Percentiles rank a stretch among this genome's conserved stretches.
phyloP scores from a whole-genome alignment of 2,113 vertebrate species.

The Chloropsis cyanopogon region DNA sequence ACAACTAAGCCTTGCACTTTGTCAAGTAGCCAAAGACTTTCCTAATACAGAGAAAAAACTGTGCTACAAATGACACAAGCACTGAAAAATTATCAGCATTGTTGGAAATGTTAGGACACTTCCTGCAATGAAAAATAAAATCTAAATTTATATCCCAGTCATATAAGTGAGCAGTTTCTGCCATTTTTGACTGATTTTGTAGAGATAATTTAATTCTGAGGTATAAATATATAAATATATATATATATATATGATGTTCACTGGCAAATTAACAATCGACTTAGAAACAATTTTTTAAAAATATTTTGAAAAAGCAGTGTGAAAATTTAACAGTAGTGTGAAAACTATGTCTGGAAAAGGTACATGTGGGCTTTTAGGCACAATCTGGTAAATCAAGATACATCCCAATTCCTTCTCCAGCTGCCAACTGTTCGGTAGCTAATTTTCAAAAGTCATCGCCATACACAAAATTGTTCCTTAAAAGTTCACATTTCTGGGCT shows the following conservation, averaged over 20 bases:
- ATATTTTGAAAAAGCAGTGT: neutral
- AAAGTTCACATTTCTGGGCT: neutral
- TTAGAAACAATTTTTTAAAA: neutral
- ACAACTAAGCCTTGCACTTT: neutral
- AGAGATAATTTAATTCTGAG: constrained; percentile 49
- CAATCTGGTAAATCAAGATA: neutral
- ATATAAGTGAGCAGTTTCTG: constrained; percentile 24
- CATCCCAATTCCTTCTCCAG: neutral
- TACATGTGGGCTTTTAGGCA: neutral
- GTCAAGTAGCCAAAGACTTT: neutral
- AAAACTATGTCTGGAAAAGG: neutral
- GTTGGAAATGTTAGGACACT: constrained; percentile 57
- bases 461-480: neutral
- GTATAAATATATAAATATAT: neutral
- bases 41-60: neutral
- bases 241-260: constrained; percentile 6
- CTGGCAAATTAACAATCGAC: constrained; percentile 33
- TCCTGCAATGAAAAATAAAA: constrained; percentile 62
- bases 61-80: neutral
- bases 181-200: constrained; percentile 46
- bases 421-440: neutral
- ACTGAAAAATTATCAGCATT: constrained; percentile 34
- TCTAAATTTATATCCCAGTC: neutral
- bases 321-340: neutral
- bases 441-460: neutral